Evolutionary conservation across 1,140 invertebrate genomes (phyloP).

Genomic region (Drosophila rhopaloa): DNA sequence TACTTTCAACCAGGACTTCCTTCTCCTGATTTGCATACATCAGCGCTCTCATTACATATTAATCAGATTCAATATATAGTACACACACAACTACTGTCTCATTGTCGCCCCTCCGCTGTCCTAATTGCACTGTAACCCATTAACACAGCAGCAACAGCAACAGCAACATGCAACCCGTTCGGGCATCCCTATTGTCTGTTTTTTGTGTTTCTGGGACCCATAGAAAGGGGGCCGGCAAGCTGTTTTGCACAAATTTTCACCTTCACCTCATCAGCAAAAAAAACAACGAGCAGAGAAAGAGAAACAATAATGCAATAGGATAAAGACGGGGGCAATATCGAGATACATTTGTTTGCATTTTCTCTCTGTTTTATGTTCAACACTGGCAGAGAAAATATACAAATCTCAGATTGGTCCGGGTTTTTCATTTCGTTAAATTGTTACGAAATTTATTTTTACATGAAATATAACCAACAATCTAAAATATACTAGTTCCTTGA

Average conservation of each 20-base stretch:
- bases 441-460: too few relatives aligned
- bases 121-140: constrained; percentile 81
- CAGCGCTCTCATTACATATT: constrained; percentile 46
- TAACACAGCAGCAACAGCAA: constrained; percentile 47
- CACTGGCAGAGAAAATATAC: background rate
- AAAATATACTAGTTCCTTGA: too few relatives aligned
- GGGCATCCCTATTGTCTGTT: constrained; percentile 54
- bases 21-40: constrained; percentile 4
- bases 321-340: constrained; percentile 4
- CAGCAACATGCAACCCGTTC: constrained; percentile 26
- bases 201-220: constrained; percentile 8
- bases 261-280: constrained; percentile 66
- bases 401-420: background rate
- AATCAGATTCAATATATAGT: constrained; percentile 47
- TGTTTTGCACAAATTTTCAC: constrained; percentile 69
- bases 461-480: too few relatives aligned
- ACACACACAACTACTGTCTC: background rate
- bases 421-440: too few relatives aligned
- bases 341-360: constrained; percentile 20
- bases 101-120: constrained; percentile 50
- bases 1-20: constrained; percentile 22
- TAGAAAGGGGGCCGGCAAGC: constrained; percentile 41
- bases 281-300: constrained; percentile 23
- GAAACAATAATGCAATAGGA: constrained; percentile 31
- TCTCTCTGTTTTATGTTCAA: constrained; percentile 6